Conservation (phyloP, 2,113 vertebrate genomes). For the Nothocercus nigrocapillus region DNA sequence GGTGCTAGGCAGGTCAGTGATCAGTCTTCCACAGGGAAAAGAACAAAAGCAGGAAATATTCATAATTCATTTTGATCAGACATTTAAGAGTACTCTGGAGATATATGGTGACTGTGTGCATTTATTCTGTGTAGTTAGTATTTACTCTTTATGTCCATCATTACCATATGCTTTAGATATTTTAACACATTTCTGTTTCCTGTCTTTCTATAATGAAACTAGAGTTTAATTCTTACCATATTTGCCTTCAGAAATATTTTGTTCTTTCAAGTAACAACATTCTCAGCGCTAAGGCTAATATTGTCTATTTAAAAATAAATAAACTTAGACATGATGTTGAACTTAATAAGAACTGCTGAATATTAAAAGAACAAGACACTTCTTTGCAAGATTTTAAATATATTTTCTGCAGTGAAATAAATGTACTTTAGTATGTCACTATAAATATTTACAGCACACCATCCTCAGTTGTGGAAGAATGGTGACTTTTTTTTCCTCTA, state of each 20-base stretch:
- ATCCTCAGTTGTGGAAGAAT: not conserved
- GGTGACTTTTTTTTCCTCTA: not conserved
- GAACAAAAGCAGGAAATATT: conserved; percentile 43
- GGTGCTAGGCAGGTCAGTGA: conserved; percentile 41
- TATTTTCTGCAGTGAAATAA: not conserved
- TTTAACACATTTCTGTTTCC: not conserved
- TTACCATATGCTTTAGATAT: not conserved
- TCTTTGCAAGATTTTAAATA: not conserved
- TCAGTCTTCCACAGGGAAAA: conserved; percentile 23
- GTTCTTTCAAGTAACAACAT: not conserved
- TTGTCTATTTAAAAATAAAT: not conserved
- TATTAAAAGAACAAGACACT: not conserved
- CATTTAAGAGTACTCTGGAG: conserved; percentile 45
- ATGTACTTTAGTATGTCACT: not conserved
- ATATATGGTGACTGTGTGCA: not conserved
- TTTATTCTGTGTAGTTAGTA: not conserved
- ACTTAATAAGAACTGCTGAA: not conserved
- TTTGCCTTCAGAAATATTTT: not conserved
- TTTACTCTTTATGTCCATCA: not conserved
- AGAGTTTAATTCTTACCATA: not conserved
- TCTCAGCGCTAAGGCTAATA: not conserved
- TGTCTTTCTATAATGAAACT: not conserved
- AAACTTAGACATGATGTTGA: not conserved
- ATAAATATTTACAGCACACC: not conserved
- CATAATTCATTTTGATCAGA: conserved; percentile 53